Evolutionary conservation across 2,888 invertebrate species (phyloP).

Genomic region (Dorcus parallelipipedus): DNA sequence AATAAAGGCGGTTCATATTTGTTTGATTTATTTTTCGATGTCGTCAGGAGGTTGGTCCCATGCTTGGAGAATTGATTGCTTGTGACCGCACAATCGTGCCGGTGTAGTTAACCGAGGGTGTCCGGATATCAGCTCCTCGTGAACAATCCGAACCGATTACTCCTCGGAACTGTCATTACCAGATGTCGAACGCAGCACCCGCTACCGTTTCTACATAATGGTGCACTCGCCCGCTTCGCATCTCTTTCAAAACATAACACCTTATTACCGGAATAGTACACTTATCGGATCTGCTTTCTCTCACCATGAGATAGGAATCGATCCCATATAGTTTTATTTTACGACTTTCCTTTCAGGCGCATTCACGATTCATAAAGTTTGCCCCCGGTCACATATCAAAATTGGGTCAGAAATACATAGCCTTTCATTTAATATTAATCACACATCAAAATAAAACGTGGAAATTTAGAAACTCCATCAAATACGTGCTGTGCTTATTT

Average conservation of each 20-base stretch:
- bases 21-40: too few species aligned
- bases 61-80: slow-evolving; percentile 41
- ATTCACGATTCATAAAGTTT: too few species aligned
- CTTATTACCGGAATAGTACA: slow-evolving; percentile 2
- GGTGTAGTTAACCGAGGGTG: slow-evolving; percentile 37
- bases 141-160: slow-evolving; percentile 42
- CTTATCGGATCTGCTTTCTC: not conserved
- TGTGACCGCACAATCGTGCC: slow-evolving; percentile 45
- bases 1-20: too few species aligned
- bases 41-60: not conserved
- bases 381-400: too few species aligned
- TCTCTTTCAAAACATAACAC: slow-evolving; percentile 22
- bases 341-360: not conserved
- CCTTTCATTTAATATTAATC: too few species aligned
- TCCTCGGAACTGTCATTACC: slow-evolving; percentile 43
- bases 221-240: slow-evolving; percentile 12
- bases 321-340: not conserved
- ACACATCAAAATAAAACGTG: too few species aligned
- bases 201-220: slow-evolving; percentile 8
- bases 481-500: too few species aligned
- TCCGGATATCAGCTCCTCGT: slow-evolving; percentile 38
- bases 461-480: too few species aligned
- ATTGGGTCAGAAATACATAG: too few species aligned
- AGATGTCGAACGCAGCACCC: slow-evolving; percentile 34
- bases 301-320: not conserved